Conservation (phyloP, 2,888 invertebrate species). For the Andricus curvator region DNA sequence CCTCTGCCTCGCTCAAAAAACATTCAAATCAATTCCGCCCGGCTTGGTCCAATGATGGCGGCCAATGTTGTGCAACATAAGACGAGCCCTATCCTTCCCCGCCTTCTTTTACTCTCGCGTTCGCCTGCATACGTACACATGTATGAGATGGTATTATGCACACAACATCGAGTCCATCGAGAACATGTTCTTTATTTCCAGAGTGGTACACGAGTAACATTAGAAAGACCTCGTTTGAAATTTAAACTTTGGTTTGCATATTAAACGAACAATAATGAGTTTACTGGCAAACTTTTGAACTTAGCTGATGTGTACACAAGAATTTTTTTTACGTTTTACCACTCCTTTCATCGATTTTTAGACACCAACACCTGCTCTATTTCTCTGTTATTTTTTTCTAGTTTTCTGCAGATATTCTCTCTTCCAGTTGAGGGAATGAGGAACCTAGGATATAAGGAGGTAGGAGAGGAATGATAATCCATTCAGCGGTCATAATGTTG, state of each 20-base stretch:
- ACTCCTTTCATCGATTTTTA: background rate
- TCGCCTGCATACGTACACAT: background rate
- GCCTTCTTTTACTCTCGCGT: background rate
- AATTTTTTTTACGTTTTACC: too few relatives aligned
- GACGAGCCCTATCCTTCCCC: background rate
- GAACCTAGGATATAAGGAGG: constrained; percentile 47
- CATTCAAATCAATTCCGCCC: constrained; percentile 75
- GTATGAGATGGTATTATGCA: too few relatives aligned
- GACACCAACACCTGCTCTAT: background rate
- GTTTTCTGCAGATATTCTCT: background rate
- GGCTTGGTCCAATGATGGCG: constrained; percentile 73
- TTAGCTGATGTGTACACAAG: too few relatives aligned
- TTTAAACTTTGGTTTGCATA: too few relatives aligned
- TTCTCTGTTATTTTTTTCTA: background rate
- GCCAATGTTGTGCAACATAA: constrained; percentile 70
- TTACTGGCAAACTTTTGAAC: too few relatives aligned
- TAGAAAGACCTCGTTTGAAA: too few relatives aligned
- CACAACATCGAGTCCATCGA: too few relatives aligned
- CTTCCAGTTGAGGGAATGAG: constrained; percentile 39
- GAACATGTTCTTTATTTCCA: too few relatives aligned
- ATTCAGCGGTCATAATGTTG: constrained; percentile 76
- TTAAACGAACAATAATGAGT: too few relatives aligned
- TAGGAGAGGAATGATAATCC: constrained; percentile 71
- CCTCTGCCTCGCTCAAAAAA: constrained; percentile 71
- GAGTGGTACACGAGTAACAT: too few relatives aligned